Base-by-base conservation (phyloP, 1,140 invertebrate genomes). In the Galleria mellonella region DNA sequence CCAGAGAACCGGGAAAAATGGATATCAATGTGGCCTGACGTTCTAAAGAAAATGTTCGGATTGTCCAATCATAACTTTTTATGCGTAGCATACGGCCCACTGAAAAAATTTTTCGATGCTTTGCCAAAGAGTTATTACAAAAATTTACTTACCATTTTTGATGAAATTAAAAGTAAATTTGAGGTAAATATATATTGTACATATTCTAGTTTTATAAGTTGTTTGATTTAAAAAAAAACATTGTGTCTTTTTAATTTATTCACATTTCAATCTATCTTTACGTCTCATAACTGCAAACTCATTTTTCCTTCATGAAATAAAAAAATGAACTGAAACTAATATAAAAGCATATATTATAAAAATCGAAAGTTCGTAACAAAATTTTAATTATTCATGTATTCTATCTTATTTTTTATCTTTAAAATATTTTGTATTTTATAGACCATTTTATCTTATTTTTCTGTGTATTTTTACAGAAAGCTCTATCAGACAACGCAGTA, bases 401-500 rank as follows among this genome's bases (percentile, higher is more conserved):
- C n/a, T n/a, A n/a, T n/a, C n/a, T n/a, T n/a, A n/a, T n/a, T n/a
- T n/a, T n/a, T n/a, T n/a, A n/a, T n/a, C n/a, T n/a, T n/a, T 8
- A 32, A n/a, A n/a, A 9, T 11, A 32, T 8, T 32, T 2, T 45
- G 23, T 31, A 12, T 12, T 17, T 13, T 9, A 1, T 23, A 32
- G 13, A 36, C 2, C 14, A 32, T 31, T 31, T 37, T 3, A 31
- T 29, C n/a, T 5, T 39, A 17, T 32, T 11, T 10, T 12, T 12
- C 32, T 72, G 47, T 41, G 39, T 64, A 50, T 60, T 45, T 60
- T 88, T 83, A 40, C 75, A 93, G 89, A 87, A 92, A 53, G 63
- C 96, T 11, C 84, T 97, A 43, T 89, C 90, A 42, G 89, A 92
- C 41, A 90, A 97, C 65, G 94, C 91, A 5, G 91, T 98, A 11